Base-by-base conservation (phyloP, 2,113 vertebrate genomes). In the Rhadina sibilatrix region DNA sequence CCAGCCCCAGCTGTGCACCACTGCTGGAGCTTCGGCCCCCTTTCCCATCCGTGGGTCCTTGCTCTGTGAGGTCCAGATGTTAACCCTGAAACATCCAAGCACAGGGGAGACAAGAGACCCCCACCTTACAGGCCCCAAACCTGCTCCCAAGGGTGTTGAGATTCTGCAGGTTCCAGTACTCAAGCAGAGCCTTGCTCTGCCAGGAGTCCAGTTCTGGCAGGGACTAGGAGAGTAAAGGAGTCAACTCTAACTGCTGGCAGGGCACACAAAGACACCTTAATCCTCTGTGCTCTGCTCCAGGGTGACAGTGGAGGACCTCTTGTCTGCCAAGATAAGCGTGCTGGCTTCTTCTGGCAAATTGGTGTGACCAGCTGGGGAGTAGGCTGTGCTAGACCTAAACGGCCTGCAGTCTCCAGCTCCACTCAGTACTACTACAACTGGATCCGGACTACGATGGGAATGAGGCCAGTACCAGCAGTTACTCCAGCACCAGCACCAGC, bases 361-460 rank as follows among this genome's bases (percentile, higher is more conserved):
- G 87, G 87, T 10, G 13, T 89, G 17, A 69, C 70, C 47, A 83
- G 87, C 63, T 83, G 79, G 79, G 70, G 33, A 40, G 0, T 75
- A 15, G 87, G 87, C 25, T 89, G 87, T 61, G 87, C 70, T 31
- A 76, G 87, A 76, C 21, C 47, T 52, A 89, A 89, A 61, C 54
- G 30, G 25, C 79, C 87, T 35, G 0, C 46, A 11, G 70, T 83
- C 25, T 76, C 3, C 28, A 18, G 11, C 13, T 46, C 69, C n/a
- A 83, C 63, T 35, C 70, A 61, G 25, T 83, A 83, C 63, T 89
- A 27, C 70, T 54, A 76, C 54, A 31, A 27, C 47, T 89, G 87
- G 87, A 89, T 89, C 87, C 2, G 0, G n/a, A 1, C 0, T 12
- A 42, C 0, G 0, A 33, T 11, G 0, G 4, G 25, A 31, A 3